A percentile compares a stretch with the other conserved stretches of the same genome.
Conservation (phyloP, 2,888 invertebrate genomes). For the Tipula lateralis region DNA sequence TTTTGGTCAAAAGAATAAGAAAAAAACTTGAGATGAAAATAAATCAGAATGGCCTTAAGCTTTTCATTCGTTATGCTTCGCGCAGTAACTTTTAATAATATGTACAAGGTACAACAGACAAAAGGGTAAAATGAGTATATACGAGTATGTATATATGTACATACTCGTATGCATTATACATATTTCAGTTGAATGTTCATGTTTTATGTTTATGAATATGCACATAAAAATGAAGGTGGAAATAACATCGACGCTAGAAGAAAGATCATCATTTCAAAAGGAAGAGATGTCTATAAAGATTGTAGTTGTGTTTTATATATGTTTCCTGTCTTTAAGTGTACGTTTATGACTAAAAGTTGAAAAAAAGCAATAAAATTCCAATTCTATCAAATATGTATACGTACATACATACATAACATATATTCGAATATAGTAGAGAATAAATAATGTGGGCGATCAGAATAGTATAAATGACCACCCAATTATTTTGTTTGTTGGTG, state of each 20-base stretch:
- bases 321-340: neutral
- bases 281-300: neutral
- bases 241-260: neutral
- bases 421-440: neutral
- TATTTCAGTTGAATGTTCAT: neutral
- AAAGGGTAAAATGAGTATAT: neutral
- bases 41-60: conserved; percentile 13
- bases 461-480: neutral
- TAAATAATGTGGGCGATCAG: neutral
- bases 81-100: neutral
- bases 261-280: neutral
- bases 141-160: no score
- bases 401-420: no score
- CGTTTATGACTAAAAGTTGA: neutral
- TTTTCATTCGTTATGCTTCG: conserved; percentile 24
- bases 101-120: neutral
- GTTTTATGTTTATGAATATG: conserved; percentile 15
- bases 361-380: neutral
- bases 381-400: neutral
- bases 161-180: neutral
- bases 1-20: conserved; percentile 4
- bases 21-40: neutral
- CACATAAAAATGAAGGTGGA: conserved; percentile 24
- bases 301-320: neutral
- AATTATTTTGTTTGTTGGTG: neutral